Conservation (phyloP, 2,113 vertebrate genomes). For the Oncorhynchus mykiss region DNA sequence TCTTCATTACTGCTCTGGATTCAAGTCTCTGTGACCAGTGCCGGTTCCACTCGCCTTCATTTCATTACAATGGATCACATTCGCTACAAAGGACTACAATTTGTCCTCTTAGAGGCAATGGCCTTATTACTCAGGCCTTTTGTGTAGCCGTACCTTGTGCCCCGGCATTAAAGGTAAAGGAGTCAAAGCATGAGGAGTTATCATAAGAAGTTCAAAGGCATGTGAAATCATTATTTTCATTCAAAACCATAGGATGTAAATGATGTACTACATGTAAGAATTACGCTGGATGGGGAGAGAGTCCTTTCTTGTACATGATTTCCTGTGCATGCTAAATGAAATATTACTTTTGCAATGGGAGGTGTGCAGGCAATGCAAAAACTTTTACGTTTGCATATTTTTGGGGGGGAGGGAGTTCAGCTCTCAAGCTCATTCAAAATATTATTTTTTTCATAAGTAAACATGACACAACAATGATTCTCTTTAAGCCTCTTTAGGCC, state of each 20-base stretch:
- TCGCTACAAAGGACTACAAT: neutral
- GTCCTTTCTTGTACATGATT: neutral
- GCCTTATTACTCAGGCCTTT: neutral
- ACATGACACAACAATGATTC: no score
- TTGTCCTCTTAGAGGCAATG: neutral
- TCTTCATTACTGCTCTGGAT: neutral
- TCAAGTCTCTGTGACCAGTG: neutral
- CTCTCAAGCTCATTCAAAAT: no score
- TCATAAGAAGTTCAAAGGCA: neutral
- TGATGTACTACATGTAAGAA: no score
- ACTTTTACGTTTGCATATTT: no score
- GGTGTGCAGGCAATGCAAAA: neutral
- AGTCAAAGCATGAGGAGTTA: neutral
- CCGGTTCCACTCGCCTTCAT: neutral
- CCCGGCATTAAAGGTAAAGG: neutral
- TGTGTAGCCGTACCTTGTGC: neutral
- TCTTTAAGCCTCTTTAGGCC: no score
- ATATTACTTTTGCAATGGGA: neutral
- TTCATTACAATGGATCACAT: slow-evolving; percentile 2
- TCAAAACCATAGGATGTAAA: neutral
- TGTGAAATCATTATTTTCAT: neutral
- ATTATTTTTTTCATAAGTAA: no score
- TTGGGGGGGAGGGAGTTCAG: no score
- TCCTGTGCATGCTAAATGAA: no score
- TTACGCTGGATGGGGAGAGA: neutral